These are phyloP conservation scores for Oreotrochilus melanogaster DNA, from an alignment of 2,113 vertebrate genomes.

Conservation along the genomic window DNA sequence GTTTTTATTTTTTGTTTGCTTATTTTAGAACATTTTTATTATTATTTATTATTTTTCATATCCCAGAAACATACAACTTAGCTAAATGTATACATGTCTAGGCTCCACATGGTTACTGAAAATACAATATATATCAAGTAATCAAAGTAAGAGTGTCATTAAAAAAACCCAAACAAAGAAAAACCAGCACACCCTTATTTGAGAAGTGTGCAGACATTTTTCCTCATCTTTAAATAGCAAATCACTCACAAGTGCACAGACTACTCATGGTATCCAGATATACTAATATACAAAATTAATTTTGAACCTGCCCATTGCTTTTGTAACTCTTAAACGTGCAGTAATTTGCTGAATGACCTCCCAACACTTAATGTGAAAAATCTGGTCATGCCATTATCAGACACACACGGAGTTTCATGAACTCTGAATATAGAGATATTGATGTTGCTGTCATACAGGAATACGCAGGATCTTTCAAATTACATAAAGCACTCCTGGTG, in stretches of 20 bases:
- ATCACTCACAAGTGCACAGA: not conserved
- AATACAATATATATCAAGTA: not conserved
- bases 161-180: not conserved
- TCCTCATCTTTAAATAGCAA: not conserved
- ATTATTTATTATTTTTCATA: not conserved
- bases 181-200: not conserved
- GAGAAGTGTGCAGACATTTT: not conserved
- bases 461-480: not conserved
- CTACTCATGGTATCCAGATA: not conserved
- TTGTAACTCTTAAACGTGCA: not conserved
- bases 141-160: not conserved
- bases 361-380: accelerated
- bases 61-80: not conserved
- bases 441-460: not conserved
- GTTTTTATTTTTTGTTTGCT: not conserved
- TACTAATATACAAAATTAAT: not conserved
- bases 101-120: not conserved
- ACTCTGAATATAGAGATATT: not conserved
- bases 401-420: not conserved
- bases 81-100: not conserved
- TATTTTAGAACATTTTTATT: not conserved
- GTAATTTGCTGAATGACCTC: not conserved
- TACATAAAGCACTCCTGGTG: not conserved
- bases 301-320: not conserved
- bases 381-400: not conserved